These are phyloP conservation scores for Acrossocheilus fasciatus DNA, from an alignment of 2,797 vertebrate species.

Conservation along the genomic window DNA sequence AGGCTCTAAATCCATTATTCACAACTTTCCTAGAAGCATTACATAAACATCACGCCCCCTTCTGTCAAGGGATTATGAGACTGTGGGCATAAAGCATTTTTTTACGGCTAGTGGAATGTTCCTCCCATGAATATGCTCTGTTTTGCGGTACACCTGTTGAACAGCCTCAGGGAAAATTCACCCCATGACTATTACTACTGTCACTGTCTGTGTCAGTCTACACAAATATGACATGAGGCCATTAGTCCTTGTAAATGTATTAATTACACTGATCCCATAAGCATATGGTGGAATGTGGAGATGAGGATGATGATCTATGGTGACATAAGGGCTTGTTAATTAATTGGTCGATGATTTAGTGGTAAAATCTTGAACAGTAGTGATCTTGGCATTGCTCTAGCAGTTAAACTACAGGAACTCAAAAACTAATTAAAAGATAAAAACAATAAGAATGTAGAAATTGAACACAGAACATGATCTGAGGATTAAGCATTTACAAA, in stretches of 20 bases:
- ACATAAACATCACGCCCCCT: conserved; percentile 31
- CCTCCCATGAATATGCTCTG: conserved; percentile 45
- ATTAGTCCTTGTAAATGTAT: conserved; percentile 55
- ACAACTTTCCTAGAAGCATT: conserved; percentile 39
- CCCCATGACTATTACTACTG: conserved; percentile 71
- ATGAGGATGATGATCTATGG: conserved; percentile 16
- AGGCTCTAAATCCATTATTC: conserved; percentile 44
- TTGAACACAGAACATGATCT: background rate
- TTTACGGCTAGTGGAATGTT: conserved; percentile 48
- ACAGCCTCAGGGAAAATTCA: conserved; percentile 61
- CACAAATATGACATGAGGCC: conserved; percentile 60
- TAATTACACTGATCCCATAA: conserved; percentile 50
- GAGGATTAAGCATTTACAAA: background rate
- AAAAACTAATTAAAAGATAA: background rate
- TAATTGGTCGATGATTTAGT: conserved; percentile 19
- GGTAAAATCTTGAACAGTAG: background rate
- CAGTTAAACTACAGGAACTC: background rate
- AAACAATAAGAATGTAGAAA: background rate
- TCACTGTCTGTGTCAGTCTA: conserved; percentile 53
- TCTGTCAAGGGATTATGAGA: conserved; percentile 35
- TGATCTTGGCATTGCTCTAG: background rate
- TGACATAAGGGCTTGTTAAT: background rate
- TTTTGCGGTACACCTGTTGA: conserved; percentile 31
- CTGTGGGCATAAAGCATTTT: conserved; percentile 21
- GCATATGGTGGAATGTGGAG: conserved; percentile 14